Base-by-base conservation (phyloP, 2,797 vertebrate genomes). In the Muscicapa striata region DNA sequence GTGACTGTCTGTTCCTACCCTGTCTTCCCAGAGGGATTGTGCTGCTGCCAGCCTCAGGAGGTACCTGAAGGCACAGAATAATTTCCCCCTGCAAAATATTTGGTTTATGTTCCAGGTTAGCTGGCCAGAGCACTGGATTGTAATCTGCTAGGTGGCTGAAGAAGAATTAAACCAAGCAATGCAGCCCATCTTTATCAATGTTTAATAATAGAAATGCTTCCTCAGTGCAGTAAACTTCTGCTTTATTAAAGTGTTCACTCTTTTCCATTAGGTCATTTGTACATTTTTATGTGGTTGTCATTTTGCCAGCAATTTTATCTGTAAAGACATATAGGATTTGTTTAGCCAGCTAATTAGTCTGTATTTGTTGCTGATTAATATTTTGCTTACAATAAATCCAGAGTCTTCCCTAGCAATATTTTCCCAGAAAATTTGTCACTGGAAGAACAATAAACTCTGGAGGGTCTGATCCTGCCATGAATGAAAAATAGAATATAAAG, bases 171-270 rank as follows among this genome's bases (percentile, higher is more conserved):
- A 68, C 4, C 38, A 86, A 79, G 40, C 5, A 88, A 45, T 64
- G 43, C 5, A 27, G 18, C 16, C 18, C 15, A 24, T 87, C 14
- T 74, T 92, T 54, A 84, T 36, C 69, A 27, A 76, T 18, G 10
- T 79, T 82, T 89, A 87, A 49, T 64, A 51, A 64, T 54, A 94
- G 15, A 61, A 70, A 77, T 69, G 27, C 2, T 70, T 90, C 26
- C 54, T 81, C 67, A 64, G 13, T 43, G 61, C 46, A 89, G 16
- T 58, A 91, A 88, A 72, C 7, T 4, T 70, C 49, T 69, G 52
- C 14, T 68, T 91, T 91, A 92, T 89, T 92, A 81, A 95, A 95
- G 46, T 32, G 41, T 19, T 95, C 36, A 40, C 49, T 94, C 61
- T 91, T 90, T 89, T 87, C 73, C 58, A 46, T 76, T 62, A 52